These are phyloP conservation scores for Callimico goeldii DNA, from an alignment of 2,797 vertebrate genomes.

Conservation along the genomic window DNA sequence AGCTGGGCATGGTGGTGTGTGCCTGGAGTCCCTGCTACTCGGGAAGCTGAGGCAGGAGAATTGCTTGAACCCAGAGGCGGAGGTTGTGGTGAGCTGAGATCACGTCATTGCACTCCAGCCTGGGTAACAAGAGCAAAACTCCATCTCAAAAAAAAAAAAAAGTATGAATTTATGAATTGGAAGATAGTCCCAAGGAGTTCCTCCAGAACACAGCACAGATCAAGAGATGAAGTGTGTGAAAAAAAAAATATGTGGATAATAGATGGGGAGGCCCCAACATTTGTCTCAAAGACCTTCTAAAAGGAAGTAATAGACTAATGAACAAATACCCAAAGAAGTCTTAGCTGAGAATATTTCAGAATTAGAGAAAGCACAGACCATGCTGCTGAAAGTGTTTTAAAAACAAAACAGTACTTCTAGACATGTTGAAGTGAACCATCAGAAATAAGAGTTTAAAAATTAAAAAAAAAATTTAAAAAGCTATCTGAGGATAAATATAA, in stretches of 20 bases:
- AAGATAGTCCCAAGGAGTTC: constrained; percentile 8
- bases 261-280: not conserved
- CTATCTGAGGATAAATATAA: not conserved
- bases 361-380: not conserved
- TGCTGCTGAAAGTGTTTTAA: not conserved
- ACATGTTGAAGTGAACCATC: not conserved
- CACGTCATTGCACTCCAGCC: too few species aligned
- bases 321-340: not conserved
- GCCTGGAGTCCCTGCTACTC: too few species aligned
- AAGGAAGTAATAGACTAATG: not conserved
- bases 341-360: not conserved
- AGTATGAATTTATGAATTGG: not conserved
- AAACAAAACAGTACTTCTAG: not conserved
- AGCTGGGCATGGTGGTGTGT: too few species aligned
- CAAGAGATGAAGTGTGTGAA: not conserved
- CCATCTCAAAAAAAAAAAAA: too few species aligned
- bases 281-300: not conserved
- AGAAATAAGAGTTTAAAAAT: not conserved
- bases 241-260: not conserved
- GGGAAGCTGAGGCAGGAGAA: too few species aligned
- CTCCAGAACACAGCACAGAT: not conserved
- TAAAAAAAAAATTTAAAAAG: not conserved
- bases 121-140: too few species aligned
- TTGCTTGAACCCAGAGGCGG: too few species aligned
- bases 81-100: too few species aligned